Base-by-base conservation (phyloP, 2,797 vertebrate species). In the Todus mexicanus region DNA sequence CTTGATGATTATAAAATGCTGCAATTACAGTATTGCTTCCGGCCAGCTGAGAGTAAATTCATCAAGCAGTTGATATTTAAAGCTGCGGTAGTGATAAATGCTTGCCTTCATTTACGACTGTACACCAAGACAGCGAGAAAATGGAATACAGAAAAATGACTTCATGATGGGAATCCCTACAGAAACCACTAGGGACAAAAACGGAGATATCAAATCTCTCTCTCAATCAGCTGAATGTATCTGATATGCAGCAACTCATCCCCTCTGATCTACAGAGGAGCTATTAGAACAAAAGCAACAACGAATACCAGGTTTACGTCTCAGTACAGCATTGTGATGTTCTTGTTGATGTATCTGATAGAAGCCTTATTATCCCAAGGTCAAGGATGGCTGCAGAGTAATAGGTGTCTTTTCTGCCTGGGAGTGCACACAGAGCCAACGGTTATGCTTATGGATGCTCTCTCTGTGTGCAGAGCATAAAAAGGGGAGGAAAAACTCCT, bases 21-120 rank as follows among this genome's bases (percentile, higher is more conserved):
- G 96, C 96, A 95, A 96, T 97, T 95, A 96, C 83, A 64, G 76
- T n/a, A 90, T 94, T 93, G 94, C 96, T 97, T 96, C 95, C 37
- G 79, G 95, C 92, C 93, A 97, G 92, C 95, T 95, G 91, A 96
- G 89, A 90, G 94, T 93, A 94, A 95, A 97, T 97, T 97, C 96
- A 97, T 97, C 96, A 96, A 77, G 84, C 77, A 57, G 81, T 95
- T 94, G 90, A 93, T 94, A 95, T 94, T 95, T 95, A 94, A 93
- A 95, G 91, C 91, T 76, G 79, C 84, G 27, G 35, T 12, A 25
- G 92, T 97, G 95, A 96, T 93, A 94, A 96, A 96, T 94, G 91
- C 64, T 25, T 85, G 92, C 90, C 85, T 95, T 95, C 89, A 68
- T 79, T 94, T 94, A 56, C 31, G 91, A 91, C 87, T 85, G 92